These are phyloP conservation scores for Petrocephalus sullivani DNA, from an alignment of 2,797 vertebrate species.

Conservation along the genomic window DNA sequence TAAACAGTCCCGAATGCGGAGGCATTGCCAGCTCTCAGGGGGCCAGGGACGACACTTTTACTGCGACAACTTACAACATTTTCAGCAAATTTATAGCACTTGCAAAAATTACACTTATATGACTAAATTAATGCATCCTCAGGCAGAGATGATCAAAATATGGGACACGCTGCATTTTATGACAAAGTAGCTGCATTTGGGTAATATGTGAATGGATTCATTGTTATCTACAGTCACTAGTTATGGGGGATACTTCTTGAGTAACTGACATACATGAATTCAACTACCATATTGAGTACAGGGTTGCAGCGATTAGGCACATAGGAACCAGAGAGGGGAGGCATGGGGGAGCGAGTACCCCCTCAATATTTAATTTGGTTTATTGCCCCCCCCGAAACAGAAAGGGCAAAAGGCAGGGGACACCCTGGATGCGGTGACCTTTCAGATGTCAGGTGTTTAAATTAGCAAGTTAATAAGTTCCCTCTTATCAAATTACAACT, in stretches of 20 bases:
- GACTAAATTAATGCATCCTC: neutral
- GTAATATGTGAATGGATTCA: neutral
- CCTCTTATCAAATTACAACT: neutral
- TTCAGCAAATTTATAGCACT: neutral
- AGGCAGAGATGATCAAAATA: neutral
- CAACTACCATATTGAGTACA: neutral
- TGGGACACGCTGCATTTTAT: neutral
- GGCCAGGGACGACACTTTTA: neutral
- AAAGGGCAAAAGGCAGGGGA: neutral
- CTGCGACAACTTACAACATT: neutral
- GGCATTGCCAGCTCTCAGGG: slow-evolving; percentile 10
- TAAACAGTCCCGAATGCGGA: slow-evolving; percentile 1
- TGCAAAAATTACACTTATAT: neutral
- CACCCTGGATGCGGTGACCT: neutral
- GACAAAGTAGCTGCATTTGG: neutral
- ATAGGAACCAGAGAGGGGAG: neutral
- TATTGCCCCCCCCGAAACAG: neutral
- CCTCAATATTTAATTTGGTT: neutral
- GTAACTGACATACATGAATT: no score
- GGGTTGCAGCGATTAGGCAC: neutral
- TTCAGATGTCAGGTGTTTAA: neutral
- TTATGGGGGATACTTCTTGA: neutral
- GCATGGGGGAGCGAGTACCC: neutral
- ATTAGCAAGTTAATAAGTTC: neutral
- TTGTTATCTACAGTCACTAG: neutral